These are phyloP conservation scores for Ctenicera cuprea DNA, from an alignment of 2,888 invertebrate species.

Conservation along the genomic window DNA sequence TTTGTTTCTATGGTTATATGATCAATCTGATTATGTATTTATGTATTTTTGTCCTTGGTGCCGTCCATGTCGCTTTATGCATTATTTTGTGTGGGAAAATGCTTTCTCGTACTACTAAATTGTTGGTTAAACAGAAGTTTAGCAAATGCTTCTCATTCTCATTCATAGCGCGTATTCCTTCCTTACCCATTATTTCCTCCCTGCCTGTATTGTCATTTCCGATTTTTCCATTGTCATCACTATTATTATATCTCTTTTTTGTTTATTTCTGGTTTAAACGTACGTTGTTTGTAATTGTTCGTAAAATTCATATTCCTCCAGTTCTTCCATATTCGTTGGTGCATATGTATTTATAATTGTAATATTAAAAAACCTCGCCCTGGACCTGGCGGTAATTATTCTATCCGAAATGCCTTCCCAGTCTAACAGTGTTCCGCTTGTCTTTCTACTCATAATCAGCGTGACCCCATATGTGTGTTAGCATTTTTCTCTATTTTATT, in stretches of 20 bases:
- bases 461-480: no score
- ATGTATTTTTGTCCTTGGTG: no score
- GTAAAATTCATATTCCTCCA: neutral
- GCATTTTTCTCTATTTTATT: neutral
- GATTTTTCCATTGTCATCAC: neutral
- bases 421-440: neutral
- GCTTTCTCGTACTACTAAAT: neutral
- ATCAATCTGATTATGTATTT: neutral
- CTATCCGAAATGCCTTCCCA: no score
- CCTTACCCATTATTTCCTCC: no score
- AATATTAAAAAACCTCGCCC: neutral
- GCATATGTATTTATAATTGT: constrained; percentile 8
- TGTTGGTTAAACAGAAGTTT: neutral
- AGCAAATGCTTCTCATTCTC: neutral
- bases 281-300: neutral
- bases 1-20: neutral
- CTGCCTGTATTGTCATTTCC: neutral
- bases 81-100: neutral
- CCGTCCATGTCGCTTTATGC: neutral
- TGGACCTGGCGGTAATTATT: constrained; percentile 6
- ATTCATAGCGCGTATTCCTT: neutral
- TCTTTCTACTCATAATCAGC: no score
- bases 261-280: neutral
- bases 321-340: neutral
- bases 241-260: neutral